Conservation (phyloP, 2,113 vertebrate genomes). For the Ciconia boyciana region DNA sequence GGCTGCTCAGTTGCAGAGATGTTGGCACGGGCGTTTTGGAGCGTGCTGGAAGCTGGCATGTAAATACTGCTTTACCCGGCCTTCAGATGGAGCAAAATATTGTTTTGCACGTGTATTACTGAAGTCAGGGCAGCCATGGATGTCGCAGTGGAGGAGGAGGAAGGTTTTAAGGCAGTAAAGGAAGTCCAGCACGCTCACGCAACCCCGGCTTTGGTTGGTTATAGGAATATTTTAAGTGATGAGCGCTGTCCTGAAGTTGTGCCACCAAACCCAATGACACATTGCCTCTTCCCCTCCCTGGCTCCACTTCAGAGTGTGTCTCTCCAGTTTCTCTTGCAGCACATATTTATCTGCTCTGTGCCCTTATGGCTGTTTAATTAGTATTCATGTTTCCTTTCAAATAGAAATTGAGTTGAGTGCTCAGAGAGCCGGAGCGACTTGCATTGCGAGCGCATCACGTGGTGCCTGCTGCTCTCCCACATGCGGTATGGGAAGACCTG, state of each 20-base stretch:
- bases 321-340: slow-evolving; percentile 1
- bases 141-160: not conserved
- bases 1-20: slow-evolving; percentile 28
- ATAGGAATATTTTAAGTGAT: not conserved
- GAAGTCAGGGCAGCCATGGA: not conserved
- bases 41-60: slow-evolving; percentile 15
- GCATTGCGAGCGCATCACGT: not conserved
- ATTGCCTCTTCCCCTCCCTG: slow-evolving; percentile 16
- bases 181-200: accelerated
- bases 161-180: not conserved
- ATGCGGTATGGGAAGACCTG: not conserved
- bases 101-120: not conserved
- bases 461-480: not conserved
- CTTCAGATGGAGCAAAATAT: not conserved
- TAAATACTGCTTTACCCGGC: not conserved
- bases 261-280: slow-evolving; percentile 17
- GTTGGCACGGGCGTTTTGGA: not conserved
- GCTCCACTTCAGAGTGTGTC: slow-evolving; percentile 22
- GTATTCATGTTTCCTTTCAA: not conserved
- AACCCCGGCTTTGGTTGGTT: not conserved
- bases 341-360: slow-evolving; percentile 26
- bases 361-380: slow-evolving; percentile 44
- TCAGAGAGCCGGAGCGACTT: not conserved
- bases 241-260: not conserved
- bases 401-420: not conserved